Conservation (phyloP, 2,797 vertebrate genomes). For the Iguana delicatissima region DNA sequence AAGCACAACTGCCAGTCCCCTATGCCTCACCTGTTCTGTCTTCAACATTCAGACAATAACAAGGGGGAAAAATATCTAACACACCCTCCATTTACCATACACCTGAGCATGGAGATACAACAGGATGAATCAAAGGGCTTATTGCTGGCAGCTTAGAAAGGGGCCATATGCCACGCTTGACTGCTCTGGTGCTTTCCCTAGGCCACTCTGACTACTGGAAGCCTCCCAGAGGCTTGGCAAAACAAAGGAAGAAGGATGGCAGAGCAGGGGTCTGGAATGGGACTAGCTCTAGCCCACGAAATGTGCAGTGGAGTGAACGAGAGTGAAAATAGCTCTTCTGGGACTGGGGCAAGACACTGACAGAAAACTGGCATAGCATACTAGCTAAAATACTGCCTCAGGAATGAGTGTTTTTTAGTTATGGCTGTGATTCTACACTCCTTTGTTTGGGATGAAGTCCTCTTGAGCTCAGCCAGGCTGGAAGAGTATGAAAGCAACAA, state of each 20-base stretch:
- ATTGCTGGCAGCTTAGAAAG: slow-evolving; percentile 25
- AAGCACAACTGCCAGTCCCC: neutral
- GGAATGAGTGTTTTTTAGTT: neutral
- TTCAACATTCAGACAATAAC: neutral
- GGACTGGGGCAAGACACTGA: neutral
- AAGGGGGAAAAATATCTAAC: neutral
- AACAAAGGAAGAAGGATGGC: slow-evolving; percentile 22
- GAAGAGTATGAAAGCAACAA: too few species aligned
- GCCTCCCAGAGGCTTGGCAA: slow-evolving; percentile 11
- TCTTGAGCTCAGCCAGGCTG: too few species aligned
- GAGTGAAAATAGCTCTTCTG: neutral
- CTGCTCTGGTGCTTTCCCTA: slow-evolving; percentile 14
- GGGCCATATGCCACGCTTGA: slow-evolving; percentile 52
- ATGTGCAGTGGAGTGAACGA: neutral
- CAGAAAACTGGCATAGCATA: neutral
- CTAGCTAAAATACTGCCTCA: neutral
- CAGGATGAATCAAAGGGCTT: slow-evolving; percentile 22
- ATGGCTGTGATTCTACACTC: neutral
- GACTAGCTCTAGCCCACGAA: neutral
- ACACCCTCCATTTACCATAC: slow-evolving; percentile 5
- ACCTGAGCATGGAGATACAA: neutral
- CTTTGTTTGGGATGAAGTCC: neutral
- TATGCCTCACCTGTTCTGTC: neutral
- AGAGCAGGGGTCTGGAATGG: neutral
- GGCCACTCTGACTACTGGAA: slow-evolving; percentile 20